phyloP scores from a whole-genome alignment of 2,113 vertebrate species.

The Corydoras maculifer region DNA sequence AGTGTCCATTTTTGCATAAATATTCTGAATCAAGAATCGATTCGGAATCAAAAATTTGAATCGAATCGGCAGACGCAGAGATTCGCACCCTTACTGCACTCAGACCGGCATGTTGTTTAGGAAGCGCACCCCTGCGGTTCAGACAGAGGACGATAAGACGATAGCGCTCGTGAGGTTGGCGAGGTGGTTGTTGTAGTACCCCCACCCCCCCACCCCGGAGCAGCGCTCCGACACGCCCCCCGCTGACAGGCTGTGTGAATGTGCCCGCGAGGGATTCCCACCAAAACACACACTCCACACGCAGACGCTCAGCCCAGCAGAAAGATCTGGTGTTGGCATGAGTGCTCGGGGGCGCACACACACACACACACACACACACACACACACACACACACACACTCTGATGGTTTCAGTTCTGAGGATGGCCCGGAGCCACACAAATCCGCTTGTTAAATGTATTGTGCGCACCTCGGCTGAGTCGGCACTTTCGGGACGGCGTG shows the following conservation, averaged over 20 bases:
- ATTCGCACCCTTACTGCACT: too few relatives aligned
- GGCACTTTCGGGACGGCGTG: too few relatives aligned
- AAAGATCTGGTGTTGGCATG: slow-evolving; percentile 5
- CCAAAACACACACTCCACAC: slow-evolving; percentile 23
- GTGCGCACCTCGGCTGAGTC: neutral
- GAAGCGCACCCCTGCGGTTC: too few relatives aligned
- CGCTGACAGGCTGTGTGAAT: slow-evolving; percentile 34
- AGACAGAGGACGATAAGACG: neutral
- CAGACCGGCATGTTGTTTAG: too few relatives aligned
- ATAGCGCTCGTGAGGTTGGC: neutral
- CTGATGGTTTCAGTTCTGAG: slow-evolving; percentile 29
- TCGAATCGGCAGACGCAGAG: too few relatives aligned
- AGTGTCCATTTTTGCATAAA: too few relatives aligned
- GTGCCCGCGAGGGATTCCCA: slow-evolving; percentile 45
- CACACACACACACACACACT: neutral
- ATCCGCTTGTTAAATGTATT: slow-evolving; percentile 8
- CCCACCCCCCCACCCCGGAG: slow-evolving; percentile 6
- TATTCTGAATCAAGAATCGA: too few relatives aligned
- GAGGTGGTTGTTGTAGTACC: slow-evolving; percentile 10
- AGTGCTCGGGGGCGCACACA: neutral
- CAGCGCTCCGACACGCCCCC: neutral
- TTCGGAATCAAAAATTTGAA: too few relatives aligned
- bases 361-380: neutral
- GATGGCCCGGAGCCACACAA: slow-evolving; percentile 40
- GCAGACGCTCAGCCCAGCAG: slow-evolving; percentile 16